Percentiles rank a stretch among this genome's conserved stretches.
These are phyloP conservation scores for Aldabrachelys gigantea DNA, from an alignment of 2,113 vertebrate species.

Conservation along the genomic window DNA sequence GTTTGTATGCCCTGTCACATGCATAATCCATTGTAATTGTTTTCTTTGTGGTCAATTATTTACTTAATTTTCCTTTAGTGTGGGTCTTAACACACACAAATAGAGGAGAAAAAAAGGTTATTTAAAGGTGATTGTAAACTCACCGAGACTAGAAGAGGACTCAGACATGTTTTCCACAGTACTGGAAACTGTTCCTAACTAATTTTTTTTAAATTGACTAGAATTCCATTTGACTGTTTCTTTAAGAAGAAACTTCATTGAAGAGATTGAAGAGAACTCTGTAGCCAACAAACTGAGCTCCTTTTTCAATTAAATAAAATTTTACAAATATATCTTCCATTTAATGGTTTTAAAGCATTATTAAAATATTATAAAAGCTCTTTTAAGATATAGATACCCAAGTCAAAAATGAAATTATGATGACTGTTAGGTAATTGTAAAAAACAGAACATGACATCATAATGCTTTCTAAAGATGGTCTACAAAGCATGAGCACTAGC, in stretches of 20 bases:
- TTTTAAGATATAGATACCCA: not conserved
- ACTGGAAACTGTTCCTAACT: not conserved
- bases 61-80: not conserved
- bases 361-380: not conserved
- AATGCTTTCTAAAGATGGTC: not conserved
- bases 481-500: not conserved
- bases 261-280: not conserved
- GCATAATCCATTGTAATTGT: not conserved
- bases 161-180: not conserved
- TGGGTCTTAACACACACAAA: not conserved
- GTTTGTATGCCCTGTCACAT: not conserved
- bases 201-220: not conserved
- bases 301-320: not conserved
- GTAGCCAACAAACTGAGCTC: not conserved
- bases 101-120: not conserved
- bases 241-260: not conserved
- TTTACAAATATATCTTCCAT: not conserved
- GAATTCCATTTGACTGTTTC: not conserved
- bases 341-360: not conserved
- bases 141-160: not conserved
- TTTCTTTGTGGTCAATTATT: not conserved
- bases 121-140: not conserved
- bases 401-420: not conserved
- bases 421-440: not conserved
- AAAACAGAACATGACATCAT: not conserved